Evolutionary conservation across 2,113 vertebrate genomes (phyloP).

Genomic region (Pseudorasbora parva): DNA sequence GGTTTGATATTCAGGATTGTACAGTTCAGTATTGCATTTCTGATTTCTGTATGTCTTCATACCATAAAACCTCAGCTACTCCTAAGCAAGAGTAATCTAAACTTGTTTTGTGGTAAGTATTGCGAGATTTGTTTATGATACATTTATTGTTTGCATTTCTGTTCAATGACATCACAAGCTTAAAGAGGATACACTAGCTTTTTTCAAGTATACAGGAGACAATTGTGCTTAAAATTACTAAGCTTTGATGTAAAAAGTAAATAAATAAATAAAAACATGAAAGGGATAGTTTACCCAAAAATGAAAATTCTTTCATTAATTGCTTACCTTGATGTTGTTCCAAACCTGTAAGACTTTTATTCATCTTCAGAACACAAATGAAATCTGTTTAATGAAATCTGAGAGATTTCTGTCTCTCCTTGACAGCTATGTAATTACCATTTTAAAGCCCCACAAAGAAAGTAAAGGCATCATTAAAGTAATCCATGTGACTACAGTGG

Average conservation of each 20-base stretch:
- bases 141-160: constrained; percentile 49
- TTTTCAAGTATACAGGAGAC: constrained; percentile 47
- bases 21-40: not conserved
- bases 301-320: too few relatives aligned
- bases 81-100: not conserved
- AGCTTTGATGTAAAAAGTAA: constrained; percentile 30
- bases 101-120: not conserved
- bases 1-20: not conserved
- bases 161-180: constrained; percentile 47
- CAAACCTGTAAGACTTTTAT: too few relatives aligned
- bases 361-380: too few relatives aligned
- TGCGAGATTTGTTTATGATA: constrained; percentile 31
- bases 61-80: not conserved
- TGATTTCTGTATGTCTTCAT: not conserved
- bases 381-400: too few relatives aligned
- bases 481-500: too few relatives aligned
- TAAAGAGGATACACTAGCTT: constrained; percentile 37
- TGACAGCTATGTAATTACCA: too few relatives aligned
- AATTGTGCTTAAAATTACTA: constrained; percentile 51
- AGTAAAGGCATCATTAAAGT: too few relatives aligned
- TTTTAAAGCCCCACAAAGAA: too few relatives aligned
- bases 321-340: too few relatives aligned
- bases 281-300: too few relatives aligned
- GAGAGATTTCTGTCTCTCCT: too few relatives aligned
- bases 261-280: not conserved